A percentile compares a stretch with the other conserved stretches of the same genome.
phyloP scores from a whole-genome alignment of 2,113 vertebrate species.

The Benitochromis conjunctus region DNA sequence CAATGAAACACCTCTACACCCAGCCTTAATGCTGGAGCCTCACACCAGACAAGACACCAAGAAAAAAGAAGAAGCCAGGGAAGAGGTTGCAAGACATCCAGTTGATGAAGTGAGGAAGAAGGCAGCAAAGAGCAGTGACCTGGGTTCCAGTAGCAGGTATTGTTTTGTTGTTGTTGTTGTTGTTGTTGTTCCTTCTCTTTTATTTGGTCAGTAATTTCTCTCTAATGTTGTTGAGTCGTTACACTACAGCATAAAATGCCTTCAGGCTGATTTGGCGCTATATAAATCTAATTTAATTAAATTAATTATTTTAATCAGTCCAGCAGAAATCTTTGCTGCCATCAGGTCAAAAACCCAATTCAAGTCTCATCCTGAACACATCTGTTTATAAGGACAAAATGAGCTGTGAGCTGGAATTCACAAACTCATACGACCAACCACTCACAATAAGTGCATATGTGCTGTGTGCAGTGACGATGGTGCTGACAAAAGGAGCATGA shows the following conservation, averaged over 20 bases:
- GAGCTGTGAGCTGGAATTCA: background rate
- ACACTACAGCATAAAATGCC: too few species aligned
- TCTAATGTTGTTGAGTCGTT: background rate
- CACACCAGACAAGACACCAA: background rate
- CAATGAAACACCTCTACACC: background rate
- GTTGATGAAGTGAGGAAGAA: background rate
- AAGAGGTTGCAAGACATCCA: background rate
- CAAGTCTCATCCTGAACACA: background rate
- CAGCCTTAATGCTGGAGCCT: background rate
- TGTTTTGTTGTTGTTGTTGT: background rate
- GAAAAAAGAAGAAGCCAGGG: background rate
- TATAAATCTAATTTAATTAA: background rate
- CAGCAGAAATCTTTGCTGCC: background rate
- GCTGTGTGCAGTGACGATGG: constrained; percentile 13
- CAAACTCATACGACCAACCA: background rate
- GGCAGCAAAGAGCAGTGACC: background rate
- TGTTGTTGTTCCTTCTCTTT: background rate
- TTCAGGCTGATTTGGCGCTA: background rate
- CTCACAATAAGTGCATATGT: background rate
- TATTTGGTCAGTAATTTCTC: background rate
- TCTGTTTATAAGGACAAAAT: background rate
- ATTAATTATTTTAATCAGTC: background rate
- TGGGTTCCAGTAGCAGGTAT: constrained; percentile 19
- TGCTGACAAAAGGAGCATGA: background rate
- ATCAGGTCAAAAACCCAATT: background rate